phyloP scores from a whole-genome alignment of 53 echinoderm and acorn worm genomes.

The Henricia sp. region DNA sequence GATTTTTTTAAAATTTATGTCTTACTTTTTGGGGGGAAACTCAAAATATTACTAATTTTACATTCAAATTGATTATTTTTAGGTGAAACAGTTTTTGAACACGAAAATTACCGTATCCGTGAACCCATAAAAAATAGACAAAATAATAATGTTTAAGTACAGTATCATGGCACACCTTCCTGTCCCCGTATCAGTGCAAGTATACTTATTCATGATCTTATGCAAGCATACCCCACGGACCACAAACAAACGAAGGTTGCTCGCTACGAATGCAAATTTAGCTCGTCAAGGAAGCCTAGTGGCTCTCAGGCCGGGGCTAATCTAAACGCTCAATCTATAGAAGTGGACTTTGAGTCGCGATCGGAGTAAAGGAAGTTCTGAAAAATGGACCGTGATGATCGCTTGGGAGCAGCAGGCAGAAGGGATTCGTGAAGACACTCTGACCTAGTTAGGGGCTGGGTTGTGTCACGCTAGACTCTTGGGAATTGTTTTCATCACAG shows the following conservation, averaged over 20 bases:
- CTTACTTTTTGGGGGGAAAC: too few species aligned
- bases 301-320: background rate
- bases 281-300: background rate
- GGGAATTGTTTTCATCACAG: too few species aligned
- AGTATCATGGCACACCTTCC: too few species aligned
- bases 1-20: too few species aligned
- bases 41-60: too few species aligned
- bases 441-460: conserved; percentile 37
- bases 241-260: background rate
- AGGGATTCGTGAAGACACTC: conserved; percentile 37
- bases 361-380: background rate
- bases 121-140: too few species aligned
- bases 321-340: conserved; percentile 7
- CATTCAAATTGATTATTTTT: too few species aligned
- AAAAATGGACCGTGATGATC: conserved; percentile 34
- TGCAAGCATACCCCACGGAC: conserved; percentile 4
- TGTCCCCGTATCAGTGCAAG: too few species aligned
- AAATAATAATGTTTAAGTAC: too few species aligned
- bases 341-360: conserved; percentile 34
- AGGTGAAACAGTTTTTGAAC: too few species aligned
- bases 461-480: background rate
- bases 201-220: too few species aligned
- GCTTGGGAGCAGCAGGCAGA: conserved; percentile 7
- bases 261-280: conserved; percentile 7
- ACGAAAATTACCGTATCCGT: too few species aligned